A percentile compares a stretch with the other conserved stretches of the same genome.
These are phyloP conservation scores for Lanius collurio DNA, from an alignment of 2,113 vertebrate species.

Conservation along the genomic window DNA sequence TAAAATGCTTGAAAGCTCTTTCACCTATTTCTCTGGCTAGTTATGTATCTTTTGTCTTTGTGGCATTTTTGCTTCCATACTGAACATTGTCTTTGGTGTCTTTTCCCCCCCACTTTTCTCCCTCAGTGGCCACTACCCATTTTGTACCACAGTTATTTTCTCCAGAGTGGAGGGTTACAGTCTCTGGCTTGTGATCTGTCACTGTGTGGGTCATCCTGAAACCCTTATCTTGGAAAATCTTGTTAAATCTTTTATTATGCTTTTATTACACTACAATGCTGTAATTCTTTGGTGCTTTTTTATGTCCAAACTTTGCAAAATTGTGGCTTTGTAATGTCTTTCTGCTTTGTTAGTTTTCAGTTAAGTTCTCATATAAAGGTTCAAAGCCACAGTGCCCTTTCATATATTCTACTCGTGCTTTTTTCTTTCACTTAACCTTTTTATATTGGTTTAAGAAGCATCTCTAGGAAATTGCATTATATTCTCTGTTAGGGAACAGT, in stretches of 20 bases:
- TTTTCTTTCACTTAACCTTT: conserved; percentile 11
- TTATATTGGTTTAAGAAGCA: background rate
- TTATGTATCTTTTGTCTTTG: background rate
- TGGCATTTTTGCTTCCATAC: background rate
- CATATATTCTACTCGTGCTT: background rate
- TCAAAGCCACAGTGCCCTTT: background rate
- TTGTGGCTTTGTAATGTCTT: background rate
- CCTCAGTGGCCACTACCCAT: background rate
- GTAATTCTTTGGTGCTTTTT: background rate
- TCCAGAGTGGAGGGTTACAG: background rate
- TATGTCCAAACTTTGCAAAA: background rate
- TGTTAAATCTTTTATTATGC: background rate
- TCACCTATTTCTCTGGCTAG: background rate
- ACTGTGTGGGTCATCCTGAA: background rate
- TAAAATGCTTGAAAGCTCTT: background rate
- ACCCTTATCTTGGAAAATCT: background rate
- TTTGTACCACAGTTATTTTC: background rate
- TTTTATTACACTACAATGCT: background rate
- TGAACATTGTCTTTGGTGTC: background rate
- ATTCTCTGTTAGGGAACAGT: background rate
- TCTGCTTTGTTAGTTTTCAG: background rate
- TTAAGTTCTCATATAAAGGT: background rate
- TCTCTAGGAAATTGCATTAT: background rate
- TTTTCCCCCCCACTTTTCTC: background rate
- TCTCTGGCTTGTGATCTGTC: background rate